Percentiles rank a stretch among this genome's conserved stretches.
Conservation (phyloP, 2,797 vertebrate species). For the Halcyon chelicuti region DNA sequence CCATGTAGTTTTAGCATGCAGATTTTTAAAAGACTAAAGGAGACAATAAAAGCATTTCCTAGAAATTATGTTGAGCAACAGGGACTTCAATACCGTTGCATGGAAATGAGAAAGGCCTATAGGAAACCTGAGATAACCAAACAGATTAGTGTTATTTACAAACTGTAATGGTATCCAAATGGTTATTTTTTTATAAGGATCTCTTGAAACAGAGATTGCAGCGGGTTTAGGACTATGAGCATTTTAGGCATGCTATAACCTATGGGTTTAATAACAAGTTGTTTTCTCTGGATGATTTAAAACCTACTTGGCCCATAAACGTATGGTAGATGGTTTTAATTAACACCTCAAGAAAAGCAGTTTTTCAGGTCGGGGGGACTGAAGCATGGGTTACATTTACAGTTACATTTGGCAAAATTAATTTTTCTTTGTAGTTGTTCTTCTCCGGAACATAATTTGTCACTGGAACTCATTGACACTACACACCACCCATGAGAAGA, state of each 20-base stretch:
- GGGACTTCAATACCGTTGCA: neutral
- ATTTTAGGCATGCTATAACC: constrained; percentile 27
- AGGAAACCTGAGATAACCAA: neutral
- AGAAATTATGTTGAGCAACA: neutral
- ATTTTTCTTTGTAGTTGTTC: neutral
- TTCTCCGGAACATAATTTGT: constrained; percentile 3
- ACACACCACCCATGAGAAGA: neutral
- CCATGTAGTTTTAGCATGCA: neutral
- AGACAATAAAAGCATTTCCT: neutral
- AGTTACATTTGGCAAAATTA: constrained; percentile 4
- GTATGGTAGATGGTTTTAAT: constrained; percentile 62
- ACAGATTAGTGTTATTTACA: constrained; percentile 28
- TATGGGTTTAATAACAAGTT: constrained; percentile 61
- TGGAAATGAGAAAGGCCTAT: constrained; percentile 11
- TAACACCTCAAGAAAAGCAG: constrained; percentile 56
- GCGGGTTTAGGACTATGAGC: neutral
- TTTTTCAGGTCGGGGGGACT: constrained; percentile 5
- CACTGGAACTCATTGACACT: neutral
- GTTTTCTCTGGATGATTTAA: constrained; percentile 58
- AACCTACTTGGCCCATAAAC: constrained; percentile 39
- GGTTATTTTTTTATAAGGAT: neutral
- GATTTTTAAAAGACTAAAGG: neutral
- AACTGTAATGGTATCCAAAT: neutral
- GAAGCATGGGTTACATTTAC: constrained; percentile 13
- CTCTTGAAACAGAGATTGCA: constrained; percentile 20